Percentiles rank a stretch among this genome's conserved stretches.
phyloP scores from a whole-genome alignment of 2,113 vertebrate genomes.

The Holacanthus passer region DNA sequence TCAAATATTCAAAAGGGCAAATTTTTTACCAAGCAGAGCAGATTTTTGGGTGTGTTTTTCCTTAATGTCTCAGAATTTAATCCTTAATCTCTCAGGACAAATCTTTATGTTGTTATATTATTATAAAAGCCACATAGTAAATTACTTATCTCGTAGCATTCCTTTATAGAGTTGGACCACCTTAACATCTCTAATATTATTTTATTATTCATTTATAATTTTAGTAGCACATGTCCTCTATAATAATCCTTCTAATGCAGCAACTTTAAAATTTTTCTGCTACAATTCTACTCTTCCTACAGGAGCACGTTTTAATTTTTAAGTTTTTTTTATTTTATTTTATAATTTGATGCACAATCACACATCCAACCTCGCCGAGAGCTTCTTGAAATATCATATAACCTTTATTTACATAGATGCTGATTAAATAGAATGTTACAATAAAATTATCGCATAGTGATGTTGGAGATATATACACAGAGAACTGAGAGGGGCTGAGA shows the following conservation, averaged over 20 bases:
- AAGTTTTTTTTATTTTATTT: no score
- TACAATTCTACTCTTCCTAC: not conserved
- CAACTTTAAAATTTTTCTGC: not conserved
- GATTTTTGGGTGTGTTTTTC: not conserved
- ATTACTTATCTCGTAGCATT: no score
- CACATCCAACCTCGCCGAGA: conserved; percentile 51
- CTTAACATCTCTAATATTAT: not conserved
- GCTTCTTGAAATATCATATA: conserved; percentile 85
- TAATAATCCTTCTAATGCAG: not conserved
- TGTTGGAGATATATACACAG: conserved; percentile 87
- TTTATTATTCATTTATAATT: not conserved
- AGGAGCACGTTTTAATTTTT: not conserved
- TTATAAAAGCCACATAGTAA: not conserved
- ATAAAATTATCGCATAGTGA: conserved; percentile 85
- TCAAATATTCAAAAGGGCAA: conserved; percentile 56
- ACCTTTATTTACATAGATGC: conserved; percentile 89
- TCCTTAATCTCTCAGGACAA: conserved; percentile 6
- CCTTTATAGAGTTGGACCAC: no score
- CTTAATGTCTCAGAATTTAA: conserved; percentile 3
- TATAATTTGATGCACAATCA: conserved; percentile 35
- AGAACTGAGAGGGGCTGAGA: conserved; percentile 69
- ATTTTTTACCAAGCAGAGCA: conserved; percentile 52
- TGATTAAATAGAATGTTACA: conserved; percentile 90
- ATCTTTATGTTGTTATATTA: not conserved
- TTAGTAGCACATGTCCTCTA: not conserved